Conservation (phyloP, 1,140 invertebrate genomes). For the Micrasema longulum region DNA sequence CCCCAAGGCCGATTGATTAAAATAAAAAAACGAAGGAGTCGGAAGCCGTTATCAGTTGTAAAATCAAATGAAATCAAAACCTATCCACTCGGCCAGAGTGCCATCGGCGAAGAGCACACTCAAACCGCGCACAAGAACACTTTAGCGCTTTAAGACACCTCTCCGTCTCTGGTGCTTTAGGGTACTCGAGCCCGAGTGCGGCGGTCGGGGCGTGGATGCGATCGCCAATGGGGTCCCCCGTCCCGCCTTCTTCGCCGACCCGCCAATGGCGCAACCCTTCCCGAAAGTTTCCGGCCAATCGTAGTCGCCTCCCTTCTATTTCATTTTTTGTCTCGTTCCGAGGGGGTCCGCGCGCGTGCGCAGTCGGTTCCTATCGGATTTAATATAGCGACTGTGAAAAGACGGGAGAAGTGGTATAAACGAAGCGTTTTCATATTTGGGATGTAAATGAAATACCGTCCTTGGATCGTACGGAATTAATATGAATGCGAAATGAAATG, state of each 20-base stretch:
- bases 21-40: conserved; percentile 47
- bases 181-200: conserved; percentile 16
- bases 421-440: conserved; percentile 47
- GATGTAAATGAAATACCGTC: conserved; percentile 42
- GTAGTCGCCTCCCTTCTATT: too few relatives aligned
- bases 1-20: conserved; percentile 38
- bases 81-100: conserved; percentile 51
- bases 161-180: conserved; percentile 41
- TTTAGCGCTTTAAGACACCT: conserved; percentile 54
- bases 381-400: conserved; percentile 48
- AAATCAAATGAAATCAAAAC: conserved; percentile 56
- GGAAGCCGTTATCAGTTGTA: conserved; percentile 53
- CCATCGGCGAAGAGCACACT: conserved; percentile 54
- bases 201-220: conserved; percentile 7
- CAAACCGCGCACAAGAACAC: conserved; percentile 52
- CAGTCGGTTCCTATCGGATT: not conserved
- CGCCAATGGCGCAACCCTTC: conserved; percentile 10
- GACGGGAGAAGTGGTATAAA: conserved; percentile 41
- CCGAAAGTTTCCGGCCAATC: not conserved
- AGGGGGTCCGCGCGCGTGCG: conserved; percentile 5
- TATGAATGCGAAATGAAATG: conserved; percentile 43
- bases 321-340: too few relatives aligned
- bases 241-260: not conserved
- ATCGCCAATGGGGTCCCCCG: conserved; percentile 16
- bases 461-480: conserved; percentile 42